phyloP scores from a whole-genome alignment of 1,140 invertebrate species.

The Leptopilina boulardi region DNA sequence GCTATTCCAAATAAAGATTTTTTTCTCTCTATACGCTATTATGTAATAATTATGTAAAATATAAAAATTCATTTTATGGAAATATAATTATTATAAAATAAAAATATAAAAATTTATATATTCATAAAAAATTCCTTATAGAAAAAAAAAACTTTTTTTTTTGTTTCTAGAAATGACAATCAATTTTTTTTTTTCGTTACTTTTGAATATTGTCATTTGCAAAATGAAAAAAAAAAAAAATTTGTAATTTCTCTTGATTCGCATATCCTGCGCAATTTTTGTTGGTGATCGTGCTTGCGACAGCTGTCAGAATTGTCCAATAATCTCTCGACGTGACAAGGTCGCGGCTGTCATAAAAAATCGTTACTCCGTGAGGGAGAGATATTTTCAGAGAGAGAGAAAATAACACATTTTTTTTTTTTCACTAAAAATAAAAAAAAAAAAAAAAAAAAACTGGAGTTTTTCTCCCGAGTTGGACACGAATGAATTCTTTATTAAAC shows the following conservation, averaged over 20 bases:
- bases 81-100: too few species aligned
- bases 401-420: not conserved
- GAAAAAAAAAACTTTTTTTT: not conserved
- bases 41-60: too few species aligned
- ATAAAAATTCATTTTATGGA: too few species aligned
- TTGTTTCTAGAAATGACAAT: too few species aligned
- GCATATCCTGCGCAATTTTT: conserved; percentile 31
- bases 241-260: conserved; percentile 17
- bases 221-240: too few species aligned
- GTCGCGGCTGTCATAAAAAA: conserved; percentile 23
- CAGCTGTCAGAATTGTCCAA: conserved; percentile 31
- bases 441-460: not conserved
- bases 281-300: conserved; percentile 19
- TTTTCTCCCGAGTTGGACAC: not conserved
- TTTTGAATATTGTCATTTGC: not conserved
- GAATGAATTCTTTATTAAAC: not conserved
- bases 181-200: not conserved
- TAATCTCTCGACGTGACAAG: conserved; percentile 25
- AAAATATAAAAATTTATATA: too few species aligned
- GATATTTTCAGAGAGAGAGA: conserved; percentile 11
- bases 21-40: too few species aligned
- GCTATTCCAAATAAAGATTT: too few species aligned
- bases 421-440: too few species aligned
- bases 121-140: too few species aligned
- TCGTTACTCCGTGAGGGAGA: not conserved